Conservation (phyloP, 2,888 invertebrate genomes). For the Dysmachus trigonus region DNA sequence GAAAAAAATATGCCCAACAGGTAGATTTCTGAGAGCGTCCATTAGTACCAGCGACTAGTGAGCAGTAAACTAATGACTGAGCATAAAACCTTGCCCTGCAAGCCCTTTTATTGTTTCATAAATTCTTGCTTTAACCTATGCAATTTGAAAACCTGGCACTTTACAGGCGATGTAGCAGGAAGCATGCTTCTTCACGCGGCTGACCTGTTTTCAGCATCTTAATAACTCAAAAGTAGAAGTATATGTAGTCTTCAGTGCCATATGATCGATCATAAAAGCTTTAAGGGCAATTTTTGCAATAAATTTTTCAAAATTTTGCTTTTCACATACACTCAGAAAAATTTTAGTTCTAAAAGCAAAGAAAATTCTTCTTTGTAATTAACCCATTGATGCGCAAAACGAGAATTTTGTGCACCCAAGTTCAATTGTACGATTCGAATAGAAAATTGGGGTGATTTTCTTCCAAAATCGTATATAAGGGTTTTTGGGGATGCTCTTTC, state of each 20-base stretch:
- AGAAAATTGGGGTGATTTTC: too few species aligned
- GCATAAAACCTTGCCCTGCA: neutral
- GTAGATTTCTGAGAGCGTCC: neutral
- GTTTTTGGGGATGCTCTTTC: too few species aligned
- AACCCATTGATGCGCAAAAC: too few species aligned
- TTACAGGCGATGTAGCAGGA: neutral
- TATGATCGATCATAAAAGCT: too few species aligned
- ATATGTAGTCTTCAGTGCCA: neutral
- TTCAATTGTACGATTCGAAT: too few species aligned
- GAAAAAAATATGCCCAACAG: neutral
- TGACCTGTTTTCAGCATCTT: neutral
- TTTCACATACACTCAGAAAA: too few species aligned
- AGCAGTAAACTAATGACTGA: slow-evolving; percentile 11
- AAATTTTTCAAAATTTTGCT: too few species aligned
- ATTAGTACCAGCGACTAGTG: neutral
- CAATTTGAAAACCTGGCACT: neutral
- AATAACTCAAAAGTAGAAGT: neutral
- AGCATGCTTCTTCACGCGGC: neutral
- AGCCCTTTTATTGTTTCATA: neutral
- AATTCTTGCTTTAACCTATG: neutral
- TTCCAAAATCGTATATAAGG: too few species aligned
- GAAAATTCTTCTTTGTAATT: too few species aligned
- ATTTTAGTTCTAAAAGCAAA: too few species aligned
- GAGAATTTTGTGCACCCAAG: too few species aligned
- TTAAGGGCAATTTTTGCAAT: too few species aligned